Conservation (phyloP, 2,888 invertebrate genomes). For the Caenorhabditis sinica region DNA sequence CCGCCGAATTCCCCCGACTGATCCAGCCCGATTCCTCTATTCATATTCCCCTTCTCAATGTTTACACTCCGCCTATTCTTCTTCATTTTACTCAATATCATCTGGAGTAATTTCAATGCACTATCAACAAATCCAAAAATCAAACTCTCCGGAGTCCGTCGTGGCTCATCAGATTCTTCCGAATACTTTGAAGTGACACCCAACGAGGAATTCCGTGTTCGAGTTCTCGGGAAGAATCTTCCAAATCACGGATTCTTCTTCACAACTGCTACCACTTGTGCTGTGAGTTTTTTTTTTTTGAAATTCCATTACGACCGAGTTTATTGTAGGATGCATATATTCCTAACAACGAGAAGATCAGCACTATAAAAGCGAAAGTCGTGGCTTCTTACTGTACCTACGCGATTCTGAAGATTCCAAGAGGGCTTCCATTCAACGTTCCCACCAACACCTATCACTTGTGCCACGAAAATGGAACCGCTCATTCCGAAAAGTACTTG, state of each 20-base stretch:
- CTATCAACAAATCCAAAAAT: not conserved
- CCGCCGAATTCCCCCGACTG: too few species aligned
- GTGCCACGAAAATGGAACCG: not conserved
- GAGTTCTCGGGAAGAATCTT: slow-evolving; percentile 39
- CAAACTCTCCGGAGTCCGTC: slow-evolving; percentile 9
- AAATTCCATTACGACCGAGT: not conserved
- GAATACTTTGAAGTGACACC: not conserved
- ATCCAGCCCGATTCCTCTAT: too few species aligned
- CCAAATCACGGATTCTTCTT: slow-evolving; percentile 34
- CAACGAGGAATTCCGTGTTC: not conserved
- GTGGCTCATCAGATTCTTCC: not conserved
- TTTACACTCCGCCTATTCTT: slow-evolving; percentile 9
- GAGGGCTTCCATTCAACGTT: slow-evolving; percentile 43
- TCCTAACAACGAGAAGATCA: slow-evolving; percentile 3
- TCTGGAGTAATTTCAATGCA: slow-evolving; percentile 11
- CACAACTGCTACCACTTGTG: slow-evolving; percentile 49
- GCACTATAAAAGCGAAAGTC: not conserved
- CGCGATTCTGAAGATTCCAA: slow-evolving; percentile 4
- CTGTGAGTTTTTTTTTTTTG: slow-evolving; percentile 5
- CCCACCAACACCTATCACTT: slow-evolving; percentile 17
- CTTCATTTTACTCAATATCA: not conserved
- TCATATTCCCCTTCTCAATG: too few species aligned
- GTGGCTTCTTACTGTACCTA: not conserved
- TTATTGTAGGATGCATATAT: slow-evolving; percentile 15
- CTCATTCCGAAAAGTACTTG: not conserved